Percentiles rank a stretch among this genome's conserved stretches.
Conservation (phyloP, 2,797 vertebrate species). For the Darevskia mixta region DNA sequence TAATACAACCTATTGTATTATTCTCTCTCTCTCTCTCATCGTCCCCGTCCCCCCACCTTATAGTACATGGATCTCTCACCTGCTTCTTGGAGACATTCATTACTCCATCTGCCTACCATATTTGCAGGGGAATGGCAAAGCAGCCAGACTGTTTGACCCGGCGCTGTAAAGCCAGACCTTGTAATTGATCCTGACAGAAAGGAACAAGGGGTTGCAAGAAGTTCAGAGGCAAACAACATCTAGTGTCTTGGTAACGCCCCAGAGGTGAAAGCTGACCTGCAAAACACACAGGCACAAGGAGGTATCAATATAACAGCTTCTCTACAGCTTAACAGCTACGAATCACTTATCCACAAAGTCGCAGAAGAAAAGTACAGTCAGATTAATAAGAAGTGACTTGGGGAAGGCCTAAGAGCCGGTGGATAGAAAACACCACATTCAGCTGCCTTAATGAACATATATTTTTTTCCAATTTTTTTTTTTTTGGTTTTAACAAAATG, state of each 20-base stretch:
- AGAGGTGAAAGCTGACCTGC: constrained; percentile 59
- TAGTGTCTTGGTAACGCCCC: constrained; percentile 34
- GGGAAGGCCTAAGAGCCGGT: not conserved
- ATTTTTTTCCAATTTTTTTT: too few species aligned
- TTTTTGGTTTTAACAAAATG: too few species aligned
- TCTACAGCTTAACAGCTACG: constrained; percentile 34
- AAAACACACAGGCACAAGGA: constrained; percentile 31
- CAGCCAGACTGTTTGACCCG: constrained; percentile 35
- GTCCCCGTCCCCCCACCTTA: constrained; percentile 15
- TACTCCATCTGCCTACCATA: not conserved
- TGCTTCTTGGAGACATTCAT: not conserved
- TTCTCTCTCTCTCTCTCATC: not conserved
- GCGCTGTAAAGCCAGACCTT: constrained; percentile 52
- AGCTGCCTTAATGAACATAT: constrained; percentile 1
- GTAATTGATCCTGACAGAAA: constrained; percentile 59
- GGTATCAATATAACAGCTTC: constrained; percentile 37
- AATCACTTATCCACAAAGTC: constrained; percentile 23
- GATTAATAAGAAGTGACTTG: not conserved
- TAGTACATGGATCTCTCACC: constrained; percentile 17
- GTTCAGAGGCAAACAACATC: constrained; percentile 37
- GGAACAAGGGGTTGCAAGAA: constrained; percentile 44
- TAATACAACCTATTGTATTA: not conserved
- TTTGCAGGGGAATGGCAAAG: constrained; percentile 17
- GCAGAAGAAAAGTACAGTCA: constrained; percentile 13
- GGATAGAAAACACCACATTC: not conserved